Evolutionary conservation across 2,888 invertebrate genomes (phyloP).

Genomic region (Plagodis dolabraria): DNA sequence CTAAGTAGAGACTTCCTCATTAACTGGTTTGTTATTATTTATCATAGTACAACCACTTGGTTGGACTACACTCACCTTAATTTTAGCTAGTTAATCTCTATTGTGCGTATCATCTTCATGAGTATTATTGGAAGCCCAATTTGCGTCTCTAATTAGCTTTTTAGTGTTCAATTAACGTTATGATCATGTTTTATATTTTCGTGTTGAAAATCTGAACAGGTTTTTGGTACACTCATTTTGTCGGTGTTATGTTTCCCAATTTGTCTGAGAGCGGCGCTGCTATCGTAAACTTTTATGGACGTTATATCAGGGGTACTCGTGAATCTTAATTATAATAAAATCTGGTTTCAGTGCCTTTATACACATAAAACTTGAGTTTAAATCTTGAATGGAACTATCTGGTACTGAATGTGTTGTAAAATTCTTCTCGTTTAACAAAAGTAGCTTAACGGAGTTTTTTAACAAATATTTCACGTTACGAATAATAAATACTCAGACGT

Average conservation of each 20-base stretch:
- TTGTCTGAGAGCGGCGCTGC: slow-evolving; percentile 41
- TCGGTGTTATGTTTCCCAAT: slow-evolving; percentile 43
- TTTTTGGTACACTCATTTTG: slow-evolving; percentile 37
- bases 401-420: slow-evolving; percentile 36
- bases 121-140: slow-evolving; percentile 36
- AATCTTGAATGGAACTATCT: slow-evolving; percentile 41
- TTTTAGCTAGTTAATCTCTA: slow-evolving; percentile 68
- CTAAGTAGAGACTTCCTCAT: slow-evolving; percentile 82
- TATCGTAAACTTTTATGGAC: slow-evolving; percentile 45
- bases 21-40: slow-evolving; percentile 73
- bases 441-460: slow-evolving; percentile 27
- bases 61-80: slow-evolving; percentile 55
- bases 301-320: slow-evolving; percentile 44
- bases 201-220: slow-evolving; percentile 37
- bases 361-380: slow-evolving; percentile 43
- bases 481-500: too few relatives aligned
- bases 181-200: slow-evolving; percentile 28
- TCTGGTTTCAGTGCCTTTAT: slow-evolving; percentile 44
- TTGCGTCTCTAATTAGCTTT: slow-evolving; percentile 28
- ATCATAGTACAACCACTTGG: slow-evolving; percentile 61
- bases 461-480: slow-evolving; percentile 1
- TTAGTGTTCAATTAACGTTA: slow-evolving; percentile 28
- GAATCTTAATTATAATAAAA: slow-evolving; percentile 48
- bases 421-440: slow-evolving; percentile 28
- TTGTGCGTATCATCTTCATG: slow-evolving; percentile 54